Conservation (phyloP, 2,888 invertebrate genomes). For the Terebella lapidaria region DNA sequence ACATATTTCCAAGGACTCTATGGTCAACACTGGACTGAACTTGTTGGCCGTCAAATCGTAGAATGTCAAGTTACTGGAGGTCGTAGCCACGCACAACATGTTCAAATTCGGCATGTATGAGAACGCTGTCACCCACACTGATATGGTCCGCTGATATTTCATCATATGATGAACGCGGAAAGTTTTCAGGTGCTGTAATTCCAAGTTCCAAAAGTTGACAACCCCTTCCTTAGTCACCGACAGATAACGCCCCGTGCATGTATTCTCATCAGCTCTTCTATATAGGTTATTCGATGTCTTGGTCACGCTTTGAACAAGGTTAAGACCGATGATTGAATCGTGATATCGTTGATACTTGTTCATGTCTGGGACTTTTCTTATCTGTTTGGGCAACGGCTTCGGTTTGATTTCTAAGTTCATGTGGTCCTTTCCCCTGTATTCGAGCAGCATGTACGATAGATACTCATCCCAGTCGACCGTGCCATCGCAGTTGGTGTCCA, state of each 20-base stretch:
- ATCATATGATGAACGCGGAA: not conserved
- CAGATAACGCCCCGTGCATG: slow-evolving; percentile 68
- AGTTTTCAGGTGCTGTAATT: slow-evolving; percentile 59
- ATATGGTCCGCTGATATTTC: not conserved
- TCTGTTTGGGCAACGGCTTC: slow-evolving; percentile 8
- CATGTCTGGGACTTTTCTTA: slow-evolving; percentile 3
- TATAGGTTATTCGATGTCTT: slow-evolving; percentile 5
- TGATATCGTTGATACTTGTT: slow-evolving; percentile 9
- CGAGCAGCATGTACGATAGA: slow-evolving; percentile 69
- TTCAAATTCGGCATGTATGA: slow-evolving; percentile 72
- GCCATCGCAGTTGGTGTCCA: slow-evolving; percentile 58
- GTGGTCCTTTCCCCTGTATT: slow-evolving; percentile 56
- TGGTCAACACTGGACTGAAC: slow-evolving; percentile 14
- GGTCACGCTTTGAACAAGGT: not conserved
- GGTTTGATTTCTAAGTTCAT: slow-evolving; percentile 25
- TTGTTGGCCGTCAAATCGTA: slow-evolving; percentile 54
- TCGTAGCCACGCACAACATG: slow-evolving; percentile 71
- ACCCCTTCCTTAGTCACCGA: slow-evolving; percentile 73
- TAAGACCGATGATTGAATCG: slow-evolving; percentile 14
- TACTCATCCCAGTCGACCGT: slow-evolving; percentile 70
- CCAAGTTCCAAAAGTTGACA: slow-evolving; percentile 73
- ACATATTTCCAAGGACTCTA: slow-evolving; percentile 65
- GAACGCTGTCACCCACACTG: slow-evolving; percentile 67
- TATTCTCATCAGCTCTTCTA: slow-evolving; percentile 55
- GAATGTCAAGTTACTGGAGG: slow-evolving; percentile 73